Evolutionary conservation across 2,797 vertebrate genomes (phyloP).

Genomic region (Hozukius guyotensis): DNA sequence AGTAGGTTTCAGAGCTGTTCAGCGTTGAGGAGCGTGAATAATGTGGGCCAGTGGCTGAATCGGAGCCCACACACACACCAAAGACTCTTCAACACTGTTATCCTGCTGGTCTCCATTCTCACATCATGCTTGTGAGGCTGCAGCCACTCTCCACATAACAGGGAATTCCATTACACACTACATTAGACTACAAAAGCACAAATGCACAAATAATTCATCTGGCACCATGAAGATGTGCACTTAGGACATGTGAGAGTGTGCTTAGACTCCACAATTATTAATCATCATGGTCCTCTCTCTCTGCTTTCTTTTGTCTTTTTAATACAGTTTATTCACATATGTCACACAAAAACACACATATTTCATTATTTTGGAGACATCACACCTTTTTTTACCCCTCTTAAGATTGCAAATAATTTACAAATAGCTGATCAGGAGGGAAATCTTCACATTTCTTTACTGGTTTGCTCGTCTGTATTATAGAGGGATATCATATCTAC

Average conservation of each 20-base stretch:
- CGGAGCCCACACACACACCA: conserved; percentile 29
- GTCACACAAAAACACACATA: not conserved
- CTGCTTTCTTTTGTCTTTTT: not conserved
- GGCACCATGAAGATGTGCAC: conserved; percentile 57
- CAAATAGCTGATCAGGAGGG: not conserved
- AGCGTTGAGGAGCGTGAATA: conserved; percentile 39
- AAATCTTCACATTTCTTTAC: not conserved
- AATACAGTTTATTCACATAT: not conserved
- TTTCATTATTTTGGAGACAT: conserved; percentile 9
- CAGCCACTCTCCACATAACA: conserved; percentile 62
- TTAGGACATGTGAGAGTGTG: conserved; percentile 40
- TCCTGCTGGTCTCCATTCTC: conserved; percentile 32
- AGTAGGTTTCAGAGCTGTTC: conserved; percentile 30
- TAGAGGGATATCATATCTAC: not conserved
- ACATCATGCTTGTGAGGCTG: conserved; percentile 37
- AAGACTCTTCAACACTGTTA: conserved; percentile 14
- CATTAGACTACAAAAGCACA: conserved; percentile 72
- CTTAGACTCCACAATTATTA: conserved; percentile 42
- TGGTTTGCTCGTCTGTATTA: too few species aligned
- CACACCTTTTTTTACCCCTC: not conserved
- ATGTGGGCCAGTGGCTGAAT: conserved; percentile 43
- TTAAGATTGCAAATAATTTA: conserved; percentile 4
- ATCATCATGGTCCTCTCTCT: conserved; percentile 13
- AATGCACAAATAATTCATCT: conserved; percentile 70
- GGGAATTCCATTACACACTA: conserved; percentile 74